Percentiles rank a stretch among this genome's conserved stretches.
These are phyloP conservation scores for Ditylenchus dipsaci DNA, from an alignment of 1,140 invertebrate species.

Conservation along the genomic window DNA sequence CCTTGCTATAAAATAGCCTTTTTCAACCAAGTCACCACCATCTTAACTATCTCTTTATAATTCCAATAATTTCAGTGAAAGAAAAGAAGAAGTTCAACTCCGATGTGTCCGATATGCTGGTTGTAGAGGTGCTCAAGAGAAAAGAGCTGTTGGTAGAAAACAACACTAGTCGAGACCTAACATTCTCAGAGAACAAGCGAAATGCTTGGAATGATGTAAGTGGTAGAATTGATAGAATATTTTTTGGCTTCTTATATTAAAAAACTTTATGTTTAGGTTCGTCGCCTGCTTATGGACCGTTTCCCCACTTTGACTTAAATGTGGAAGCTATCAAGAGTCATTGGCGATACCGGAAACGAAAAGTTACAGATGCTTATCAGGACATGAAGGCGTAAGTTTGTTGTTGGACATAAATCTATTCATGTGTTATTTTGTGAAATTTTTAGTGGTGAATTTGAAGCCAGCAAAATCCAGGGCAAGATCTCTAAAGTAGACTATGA, in stretches of 20 bases:
- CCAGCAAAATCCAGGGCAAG: slow-evolving; percentile 19
- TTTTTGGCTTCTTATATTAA: too few species aligned
- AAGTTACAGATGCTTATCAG: slow-evolving; percentile 30
- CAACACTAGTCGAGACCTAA: slow-evolving; percentile 32
- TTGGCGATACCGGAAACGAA: slow-evolving; percentile 35
- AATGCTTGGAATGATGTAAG: slow-evolving; percentile 38
- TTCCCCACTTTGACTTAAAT: slow-evolving; percentile 31
- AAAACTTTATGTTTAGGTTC: slow-evolving; percentile 13
- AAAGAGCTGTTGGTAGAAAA: slow-evolving; percentile 31
- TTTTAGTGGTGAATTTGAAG: slow-evolving; percentile 14
- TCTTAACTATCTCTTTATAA: too few species aligned
- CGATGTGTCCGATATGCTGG: slow-evolving; percentile 29
- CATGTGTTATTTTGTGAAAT: neutral
- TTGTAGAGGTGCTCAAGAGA: slow-evolving; percentile 25
- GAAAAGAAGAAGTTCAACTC: slow-evolving; percentile 33
- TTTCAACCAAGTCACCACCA: too few species aligned
- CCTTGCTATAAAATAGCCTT: too few species aligned
- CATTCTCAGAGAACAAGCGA: slow-evolving; percentile 32
- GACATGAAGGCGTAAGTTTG: slow-evolving; percentile 13
- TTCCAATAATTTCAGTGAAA: slow-evolving; percentile 17
- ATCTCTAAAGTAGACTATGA: slow-evolving; percentile 18
- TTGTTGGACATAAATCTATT: too few species aligned
- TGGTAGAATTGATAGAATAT: neutral
- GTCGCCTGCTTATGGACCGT: slow-evolving; percentile 9
- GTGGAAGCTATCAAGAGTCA: slow-evolving; percentile 32